phyloP scores from a whole-genome alignment of 1,140 invertebrate genomes.

The Eumeta japonica region DNA sequence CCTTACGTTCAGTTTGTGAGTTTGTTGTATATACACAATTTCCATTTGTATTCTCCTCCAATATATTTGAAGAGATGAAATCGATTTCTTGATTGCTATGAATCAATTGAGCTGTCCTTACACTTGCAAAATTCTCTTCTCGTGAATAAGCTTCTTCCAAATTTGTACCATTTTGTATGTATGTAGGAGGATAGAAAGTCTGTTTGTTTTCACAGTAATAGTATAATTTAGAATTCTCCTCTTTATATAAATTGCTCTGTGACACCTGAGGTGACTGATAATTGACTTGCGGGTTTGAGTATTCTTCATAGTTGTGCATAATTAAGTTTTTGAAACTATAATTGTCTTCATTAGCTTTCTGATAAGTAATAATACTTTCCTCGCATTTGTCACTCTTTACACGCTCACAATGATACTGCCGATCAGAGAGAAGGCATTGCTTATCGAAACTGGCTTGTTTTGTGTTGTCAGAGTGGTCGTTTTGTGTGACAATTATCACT shows the following conservation, averaged over 20 bases:
- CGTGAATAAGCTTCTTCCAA: too few relatives aligned
- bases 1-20: too few relatives aligned
- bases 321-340: conserved; percentile 32
- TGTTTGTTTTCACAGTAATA: conserved; percentile 16
- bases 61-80: too few relatives aligned
- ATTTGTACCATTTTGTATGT: conserved; percentile 8
- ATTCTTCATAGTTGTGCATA: conserved; percentile 24
- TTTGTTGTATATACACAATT: too few relatives aligned
- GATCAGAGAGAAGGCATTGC: too few relatives aligned
- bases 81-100: too few relatives aligned
- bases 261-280: conserved; percentile 13
- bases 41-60: too few relatives aligned
- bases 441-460: conserved; percentile 12
- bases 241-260: conserved; percentile 12
- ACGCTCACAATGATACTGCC: too few relatives aligned
- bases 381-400: too few relatives aligned
- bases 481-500: conserved; percentile 31
- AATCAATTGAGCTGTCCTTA: too few relatives aligned
- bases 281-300: conserved; percentile 13
- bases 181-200: conserved; percentile 17
- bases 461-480: conserved; percentile 10
- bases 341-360: conserved; percentile 21
- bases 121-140: too few relatives aligned
- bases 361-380: conserved; percentile 4
- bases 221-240: conserved; percentile 15